Conservation (phyloP, 2,797 vertebrate genomes). For the Melanotaenia nigrans region DNA sequence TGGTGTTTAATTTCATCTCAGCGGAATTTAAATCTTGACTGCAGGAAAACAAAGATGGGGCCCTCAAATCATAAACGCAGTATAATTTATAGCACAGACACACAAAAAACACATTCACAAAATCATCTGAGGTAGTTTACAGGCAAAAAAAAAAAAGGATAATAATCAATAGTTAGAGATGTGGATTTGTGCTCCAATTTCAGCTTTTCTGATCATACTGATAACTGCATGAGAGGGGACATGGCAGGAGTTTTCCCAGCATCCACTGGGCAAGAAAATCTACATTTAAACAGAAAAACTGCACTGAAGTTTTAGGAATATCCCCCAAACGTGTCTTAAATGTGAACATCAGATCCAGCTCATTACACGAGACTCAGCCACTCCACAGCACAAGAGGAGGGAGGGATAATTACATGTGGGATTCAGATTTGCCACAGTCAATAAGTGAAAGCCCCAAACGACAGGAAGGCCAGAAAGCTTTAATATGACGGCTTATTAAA, state of each 20-base stretch:
- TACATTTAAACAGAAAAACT: slow-evolving; percentile 14
- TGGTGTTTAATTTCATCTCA: slow-evolving; percentile 4
- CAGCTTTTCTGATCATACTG: slow-evolving; percentile 42
- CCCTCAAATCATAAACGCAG: slow-evolving; percentile 17
- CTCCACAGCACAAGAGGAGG: slow-evolving; percentile 15
- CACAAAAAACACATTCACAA: slow-evolving; percentile 57
- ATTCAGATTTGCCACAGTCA: slow-evolving; percentile 55
- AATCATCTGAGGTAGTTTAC: slow-evolving; percentile 74
- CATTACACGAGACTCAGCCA: slow-evolving; percentile 16
- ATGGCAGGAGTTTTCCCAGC: slow-evolving; percentile 29
- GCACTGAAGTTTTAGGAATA: slow-evolving; percentile 20
- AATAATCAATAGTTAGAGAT: slow-evolving; percentile 55
- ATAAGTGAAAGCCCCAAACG: slow-evolving; percentile 54
- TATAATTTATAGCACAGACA: slow-evolving; percentile 39
- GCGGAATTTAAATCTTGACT: slow-evolving; percentile 12
- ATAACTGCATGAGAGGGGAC: background rate
- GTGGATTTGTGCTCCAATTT: slow-evolving; percentile 50
- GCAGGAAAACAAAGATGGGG: slow-evolving; percentile 24
- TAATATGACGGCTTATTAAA: slow-evolving; percentile 46
- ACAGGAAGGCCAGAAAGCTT: slow-evolving; percentile 52
- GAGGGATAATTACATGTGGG: slow-evolving; percentile 32
- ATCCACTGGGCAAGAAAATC: slow-evolving; percentile 32
- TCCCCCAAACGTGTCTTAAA: slow-evolving; percentile 31
- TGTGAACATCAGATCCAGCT: slow-evolving; percentile 47
- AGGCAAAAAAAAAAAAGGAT: slow-evolving; percentile 36